Percentiles rank a stretch among this genome's conserved stretches.
phyloP scores from a whole-genome alignment of 2,888 invertebrate genomes.

The Margaritifera margaritifera region DNA sequence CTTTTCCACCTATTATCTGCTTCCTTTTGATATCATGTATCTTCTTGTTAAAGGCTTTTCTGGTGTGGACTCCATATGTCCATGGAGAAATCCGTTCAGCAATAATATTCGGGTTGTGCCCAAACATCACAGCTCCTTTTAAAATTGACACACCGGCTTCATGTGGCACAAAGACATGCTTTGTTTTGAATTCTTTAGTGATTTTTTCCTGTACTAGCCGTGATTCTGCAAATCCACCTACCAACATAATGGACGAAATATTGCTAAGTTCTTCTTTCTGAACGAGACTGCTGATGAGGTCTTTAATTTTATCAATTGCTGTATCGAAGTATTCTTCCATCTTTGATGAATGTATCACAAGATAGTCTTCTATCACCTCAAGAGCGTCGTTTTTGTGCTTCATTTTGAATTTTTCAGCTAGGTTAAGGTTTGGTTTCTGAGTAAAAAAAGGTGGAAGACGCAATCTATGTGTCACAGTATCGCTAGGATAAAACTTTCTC shows the following conservation, averaged over 20 bases:
- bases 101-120: slow-evolving; percentile 31
- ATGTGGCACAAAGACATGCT: slow-evolving; percentile 25
- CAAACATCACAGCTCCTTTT: slow-evolving; percentile 41
- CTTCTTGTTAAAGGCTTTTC: slow-evolving; percentile 16
- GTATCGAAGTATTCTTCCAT: slow-evolving; percentile 22
- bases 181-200: slow-evolving; percentile 16
- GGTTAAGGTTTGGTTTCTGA: slow-evolving; percentile 8
- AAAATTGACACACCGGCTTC: slow-evolving; percentile 29
- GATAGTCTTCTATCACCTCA: slow-evolving; percentile 14
- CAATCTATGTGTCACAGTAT: no score
- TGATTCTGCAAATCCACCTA: slow-evolving; percentile 43
- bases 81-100: slow-evolving; percentile 32
- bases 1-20: slow-evolving; percentile 13
- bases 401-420: slow-evolving; percentile 14
- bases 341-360: slow-evolving; percentile 21
- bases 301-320: slow-evolving; percentile 22
- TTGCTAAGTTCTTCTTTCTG: slow-evolving; percentile 13
- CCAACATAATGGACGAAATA: slow-evolving; percentile 27
- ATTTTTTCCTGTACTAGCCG: slow-evolving; percentile 21
- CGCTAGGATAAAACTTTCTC: slow-evolving; percentile 13
- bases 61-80: slow-evolving; percentile 39
- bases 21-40: slow-evolving; percentile 8
- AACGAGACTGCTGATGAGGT: slow-evolving; percentile 19
- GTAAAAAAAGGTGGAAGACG: slow-evolving; percentile 1
- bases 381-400: slow-evolving; percentile 12